Percentiles rank a stretch among this genome's conserved stretches.
These are phyloP conservation scores for Ectemnius continuus DNA, from an alignment of 2,888 invertebrate species.

Conservation along the genomic window DNA sequence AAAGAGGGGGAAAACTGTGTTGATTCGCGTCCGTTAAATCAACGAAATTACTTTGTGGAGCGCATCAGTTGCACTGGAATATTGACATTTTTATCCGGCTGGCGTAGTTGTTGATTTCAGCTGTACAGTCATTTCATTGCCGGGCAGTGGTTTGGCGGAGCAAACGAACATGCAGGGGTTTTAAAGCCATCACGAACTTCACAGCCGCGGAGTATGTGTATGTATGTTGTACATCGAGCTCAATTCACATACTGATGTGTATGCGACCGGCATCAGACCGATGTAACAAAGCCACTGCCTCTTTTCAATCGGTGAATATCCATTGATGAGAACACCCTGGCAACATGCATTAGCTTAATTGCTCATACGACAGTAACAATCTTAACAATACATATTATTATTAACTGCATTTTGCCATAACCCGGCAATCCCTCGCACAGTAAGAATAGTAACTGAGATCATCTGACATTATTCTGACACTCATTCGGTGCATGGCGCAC, in stretches of 20 bases:
- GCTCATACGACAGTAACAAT: too few species aligned
- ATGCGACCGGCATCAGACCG: conserved; percentile 26
- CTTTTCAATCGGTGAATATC: too few species aligned
- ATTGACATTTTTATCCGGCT: conserved; percentile 63
- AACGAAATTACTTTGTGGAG: conserved; percentile 64
- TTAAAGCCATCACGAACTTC: conserved; percentile 37
- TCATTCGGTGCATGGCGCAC: too few species aligned
- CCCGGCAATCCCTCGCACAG: too few species aligned
- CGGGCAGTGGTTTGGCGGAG: not conserved
- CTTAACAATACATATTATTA: too few species aligned
- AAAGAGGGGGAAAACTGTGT: conserved; percentile 54
- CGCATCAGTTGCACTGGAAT: conserved; percentile 58
- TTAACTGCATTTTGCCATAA: too few species aligned
- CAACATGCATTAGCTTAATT: too few species aligned
- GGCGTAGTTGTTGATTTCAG: conserved; percentile 57
- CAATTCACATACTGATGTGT: not conserved
- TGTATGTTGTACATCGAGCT: conserved; percentile 12
- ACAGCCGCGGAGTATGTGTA: conserved; percentile 1
- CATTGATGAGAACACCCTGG: too few species aligned
- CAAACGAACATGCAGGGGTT: conserved; percentile 28
- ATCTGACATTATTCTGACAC: too few species aligned
- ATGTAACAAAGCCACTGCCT: too few species aligned
- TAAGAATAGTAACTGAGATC: too few species aligned
- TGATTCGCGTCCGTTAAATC: conserved; percentile 62
- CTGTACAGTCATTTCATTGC: conserved; percentile 43